These are phyloP conservation scores for Eupsittula cactorum DNA, from an alignment of 2,113 vertebrate species.

Conservation along the genomic window DNA sequence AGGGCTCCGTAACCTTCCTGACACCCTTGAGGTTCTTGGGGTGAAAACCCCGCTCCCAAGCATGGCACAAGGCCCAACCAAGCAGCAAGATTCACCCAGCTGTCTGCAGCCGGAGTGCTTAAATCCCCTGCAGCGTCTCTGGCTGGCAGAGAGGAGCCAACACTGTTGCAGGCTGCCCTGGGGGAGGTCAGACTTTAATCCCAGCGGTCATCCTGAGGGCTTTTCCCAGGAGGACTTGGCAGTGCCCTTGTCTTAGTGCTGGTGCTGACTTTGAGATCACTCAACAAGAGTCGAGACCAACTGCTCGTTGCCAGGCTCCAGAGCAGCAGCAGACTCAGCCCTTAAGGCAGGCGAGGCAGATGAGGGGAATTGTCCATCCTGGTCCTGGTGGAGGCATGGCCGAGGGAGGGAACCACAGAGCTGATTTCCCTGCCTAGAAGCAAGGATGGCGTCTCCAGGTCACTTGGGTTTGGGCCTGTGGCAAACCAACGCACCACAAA, in stretches of 20 bases:
- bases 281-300: neutral
- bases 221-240: neutral
- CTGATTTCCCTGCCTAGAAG: neutral
- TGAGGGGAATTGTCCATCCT: accelerated
- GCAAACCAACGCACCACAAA: neutral
- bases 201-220: neutral
- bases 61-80: accelerated
- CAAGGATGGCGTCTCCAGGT: accelerated
- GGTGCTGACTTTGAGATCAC: neutral
- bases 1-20: neutral
- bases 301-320: accelerated
- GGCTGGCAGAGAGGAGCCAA: neutral
- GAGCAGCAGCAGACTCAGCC: neutral
- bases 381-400: accelerated
- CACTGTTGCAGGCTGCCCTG: neutral
- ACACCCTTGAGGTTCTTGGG: neutral
- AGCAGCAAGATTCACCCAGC: neutral
- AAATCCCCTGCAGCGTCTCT: neutral
- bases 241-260: neutral
- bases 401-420: neutral
- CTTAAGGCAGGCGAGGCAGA: neutral
- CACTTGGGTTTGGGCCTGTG: neutral
- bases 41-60: accelerated
- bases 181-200: neutral
- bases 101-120: neutral